These are phyloP conservation scores for Bombus superbus DNA, from an alignment of 1,140 invertebrate genomes.

Conservation along the genomic window DNA sequence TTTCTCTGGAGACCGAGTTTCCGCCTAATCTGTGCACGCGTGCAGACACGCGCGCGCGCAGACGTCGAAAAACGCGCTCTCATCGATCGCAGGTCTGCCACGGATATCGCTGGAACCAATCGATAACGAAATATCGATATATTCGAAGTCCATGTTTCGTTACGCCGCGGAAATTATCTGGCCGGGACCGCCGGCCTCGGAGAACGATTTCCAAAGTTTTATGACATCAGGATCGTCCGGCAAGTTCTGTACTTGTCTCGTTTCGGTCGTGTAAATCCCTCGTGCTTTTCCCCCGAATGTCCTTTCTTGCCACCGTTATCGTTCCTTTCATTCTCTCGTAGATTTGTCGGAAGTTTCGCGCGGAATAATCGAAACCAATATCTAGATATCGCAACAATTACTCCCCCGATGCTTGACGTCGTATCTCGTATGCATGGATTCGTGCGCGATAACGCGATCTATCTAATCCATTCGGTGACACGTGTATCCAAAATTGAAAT, in stretches of 20 bases:
- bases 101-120: conserved; percentile 27
- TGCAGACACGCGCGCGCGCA: background rate
- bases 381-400: background rate
- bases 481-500: background rate
- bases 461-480: background rate
- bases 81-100: conserved; percentile 31
- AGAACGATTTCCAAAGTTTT: conserved; percentile 29
- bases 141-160: conserved; percentile 53
- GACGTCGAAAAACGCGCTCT: conserved; percentile 11
- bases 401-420: background rate
- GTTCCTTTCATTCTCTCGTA: background rate
- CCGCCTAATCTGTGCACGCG: conserved; percentile 22
- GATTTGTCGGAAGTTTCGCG: background rate
- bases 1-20: conserved; percentile 58
- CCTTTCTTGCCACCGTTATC: background rate
- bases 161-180: conserved; percentile 27
- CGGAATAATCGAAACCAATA: background rate
- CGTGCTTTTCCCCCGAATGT: background rate
- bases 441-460: background rate
- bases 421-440: background rate
- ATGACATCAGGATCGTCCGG: background rate
- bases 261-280: background rate
- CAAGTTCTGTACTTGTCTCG: background rate
- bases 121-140: background rate
- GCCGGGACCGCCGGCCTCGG: background rate